Base-by-base conservation (phyloP, 2,113 vertebrate genomes). In the Heliornis fulica region DNA sequence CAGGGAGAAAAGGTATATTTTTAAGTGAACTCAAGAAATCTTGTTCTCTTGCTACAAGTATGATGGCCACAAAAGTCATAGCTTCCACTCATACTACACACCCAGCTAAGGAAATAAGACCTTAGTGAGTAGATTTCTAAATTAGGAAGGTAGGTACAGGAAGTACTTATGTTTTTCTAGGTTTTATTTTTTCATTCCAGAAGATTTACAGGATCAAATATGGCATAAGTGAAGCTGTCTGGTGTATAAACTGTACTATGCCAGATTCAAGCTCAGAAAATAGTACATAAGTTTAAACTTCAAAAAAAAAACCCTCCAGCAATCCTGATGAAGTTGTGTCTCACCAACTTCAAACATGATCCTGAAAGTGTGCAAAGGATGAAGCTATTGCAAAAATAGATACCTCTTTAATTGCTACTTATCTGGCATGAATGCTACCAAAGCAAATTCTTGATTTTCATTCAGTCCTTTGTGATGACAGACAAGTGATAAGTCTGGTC, bases 121-220 rank as follows among this genome's bases (percentile, higher is more conserved):
- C 22, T 86, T 76, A 64, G 3, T 59, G 28, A 23, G 21, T 41
- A 13, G 12, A 45, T 81, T 75, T 93, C 84, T 54, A 89, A n/a
- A 64, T 0, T 51, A 8, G 43, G 48, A 89, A 76, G 29, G 34
- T 32, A 79, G 25, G 26, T 60, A 64, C 0, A 0, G 41, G 34
- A 91, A 60, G 17, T 41, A 87, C 51, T 80, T 50, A 54, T 38
- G 29, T 61, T 91, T 77, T 89, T 65, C 32, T 72, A n/a, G n/a
- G n/a, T n/a, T n/a, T n/a, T n/a, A 13, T 65, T 80, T 80, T 80
- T 9, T 40, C 50, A 87, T 65, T 45, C 31, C 66, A 89, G 8
- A 15, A 91, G 36, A 83, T 51, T 89, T 6, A 10, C 34, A 86
- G 34, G 20, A 65, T 76, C 80, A 86, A 89, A 71, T 80, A 80